These are phyloP conservation scores for Hexactinellida sp. DNA, from an alignment of 37 sponge, comb jelly and placozoan genomes.

Conservation along the genomic window DNA sequence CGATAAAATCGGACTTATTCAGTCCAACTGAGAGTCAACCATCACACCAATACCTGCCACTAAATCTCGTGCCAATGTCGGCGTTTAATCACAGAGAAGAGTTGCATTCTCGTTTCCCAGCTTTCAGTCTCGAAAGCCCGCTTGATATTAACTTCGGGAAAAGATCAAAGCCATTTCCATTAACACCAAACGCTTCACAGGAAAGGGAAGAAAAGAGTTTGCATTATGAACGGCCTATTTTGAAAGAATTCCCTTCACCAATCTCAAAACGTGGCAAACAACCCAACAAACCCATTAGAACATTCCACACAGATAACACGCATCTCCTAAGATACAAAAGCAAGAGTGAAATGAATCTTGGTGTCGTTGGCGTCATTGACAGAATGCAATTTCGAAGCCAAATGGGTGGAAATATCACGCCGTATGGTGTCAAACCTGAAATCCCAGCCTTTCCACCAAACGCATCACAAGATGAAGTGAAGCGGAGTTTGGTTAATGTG, in stretches of 20 bases:
- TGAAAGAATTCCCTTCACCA: background rate
- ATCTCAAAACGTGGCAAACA: background rate
- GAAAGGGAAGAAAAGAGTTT: background rate
- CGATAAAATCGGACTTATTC: background rate
- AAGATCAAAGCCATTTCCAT: background rate
- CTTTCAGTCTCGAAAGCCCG: background rate
- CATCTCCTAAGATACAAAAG: background rate
- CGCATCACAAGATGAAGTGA: background rate
- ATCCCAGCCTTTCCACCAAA: background rate
- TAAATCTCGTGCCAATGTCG: background rate
- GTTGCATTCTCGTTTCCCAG: background rate
- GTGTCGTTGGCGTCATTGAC: background rate
- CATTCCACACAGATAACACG: background rate
- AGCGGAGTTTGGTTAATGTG: background rate
- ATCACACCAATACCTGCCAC: background rate
- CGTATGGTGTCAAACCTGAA: background rate
- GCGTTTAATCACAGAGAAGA: background rate
- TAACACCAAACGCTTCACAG: background rate
- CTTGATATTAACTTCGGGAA: background rate
- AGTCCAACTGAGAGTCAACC: background rate
- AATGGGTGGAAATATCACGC: background rate
- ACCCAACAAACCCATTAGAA: background rate
- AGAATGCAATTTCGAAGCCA: background rate
- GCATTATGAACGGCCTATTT: background rate
- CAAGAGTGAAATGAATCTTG: background rate